Percentiles rank a stretch among this genome's conserved stretches.
Conservation (phyloP, 2,888 invertebrate genomes). For the Cataglyphis cursor region DNA sequence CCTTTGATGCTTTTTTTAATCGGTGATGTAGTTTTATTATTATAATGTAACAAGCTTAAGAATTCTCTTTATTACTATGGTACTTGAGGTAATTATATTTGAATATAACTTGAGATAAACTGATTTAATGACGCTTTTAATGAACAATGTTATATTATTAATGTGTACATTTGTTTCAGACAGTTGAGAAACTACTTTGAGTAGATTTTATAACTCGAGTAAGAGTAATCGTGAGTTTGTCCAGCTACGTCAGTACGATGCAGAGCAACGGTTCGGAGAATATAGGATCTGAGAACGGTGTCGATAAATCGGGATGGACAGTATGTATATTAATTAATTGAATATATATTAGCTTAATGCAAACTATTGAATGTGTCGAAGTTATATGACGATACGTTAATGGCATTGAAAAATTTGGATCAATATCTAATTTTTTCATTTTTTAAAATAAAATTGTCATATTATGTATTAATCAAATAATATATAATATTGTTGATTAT, state of each 20-base stretch:
- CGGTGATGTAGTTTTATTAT: background rate
- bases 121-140: background rate
- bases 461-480: conserved; percentile 1
- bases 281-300: conserved; percentile 83
- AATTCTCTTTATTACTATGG: background rate
- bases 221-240: conserved; percentile 2
- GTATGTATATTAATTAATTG: conserved; percentile 73
- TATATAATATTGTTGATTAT: background rate
- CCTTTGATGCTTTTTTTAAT: background rate
- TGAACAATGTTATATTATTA: background rate
- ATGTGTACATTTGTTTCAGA: conserved; percentile 14
- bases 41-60: background rate
- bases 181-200: background rate
- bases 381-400: background rate
- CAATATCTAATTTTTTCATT: background rate
- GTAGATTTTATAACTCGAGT: conserved; percentile 5
- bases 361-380: background rate
- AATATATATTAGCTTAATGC: background rate
- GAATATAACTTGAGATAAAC: background rate
- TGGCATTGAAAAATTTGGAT: background rate
- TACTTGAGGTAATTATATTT: background rate
- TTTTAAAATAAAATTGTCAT: background rate
- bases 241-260: conserved; percentile 73
- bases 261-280: conserved; percentile 86
- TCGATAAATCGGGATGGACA: conserved; percentile 85